Conservation (phyloP, 2,888 invertebrate genomes). For the Scrobipalpa atriplicella region DNA sequence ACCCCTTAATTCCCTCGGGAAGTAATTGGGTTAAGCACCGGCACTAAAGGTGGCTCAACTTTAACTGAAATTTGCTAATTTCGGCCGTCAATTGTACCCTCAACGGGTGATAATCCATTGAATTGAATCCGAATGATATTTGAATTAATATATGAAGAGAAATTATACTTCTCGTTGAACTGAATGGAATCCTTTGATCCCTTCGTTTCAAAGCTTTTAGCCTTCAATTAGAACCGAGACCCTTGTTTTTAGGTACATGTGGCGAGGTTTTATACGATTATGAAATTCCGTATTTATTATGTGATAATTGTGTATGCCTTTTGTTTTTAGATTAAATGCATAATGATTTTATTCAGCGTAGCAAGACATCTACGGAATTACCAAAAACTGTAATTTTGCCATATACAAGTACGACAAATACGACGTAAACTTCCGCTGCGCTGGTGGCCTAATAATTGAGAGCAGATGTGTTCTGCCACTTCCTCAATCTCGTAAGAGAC, state of each 20-base stretch:
- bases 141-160: not conserved
- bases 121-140: slow-evolving; percentile 9
- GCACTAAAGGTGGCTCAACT: slow-evolving; percentile 22
- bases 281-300: not conserved
- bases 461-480: too few relatives aligned
- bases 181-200: slow-evolving; percentile 15
- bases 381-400: too few relatives aligned
- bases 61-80: slow-evolving; percentile 22
- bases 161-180: slow-evolving; percentile 12
- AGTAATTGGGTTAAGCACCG: slow-evolving; percentile 26
- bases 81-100: slow-evolving; percentile 1
- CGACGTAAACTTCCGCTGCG: too few relatives aligned
- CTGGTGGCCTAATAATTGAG: too few relatives aligned
- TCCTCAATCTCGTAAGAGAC: too few relatives aligned
- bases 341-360: too few relatives aligned
- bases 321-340: too few relatives aligned
- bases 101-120: slow-evolving; percentile 16
- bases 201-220: slow-evolving; percentile 2
- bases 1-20: slow-evolving; percentile 15
- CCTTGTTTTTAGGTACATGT: not conserved
- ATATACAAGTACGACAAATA: too few relatives aligned
- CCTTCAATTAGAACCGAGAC: not conserved
- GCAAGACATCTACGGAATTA: too few relatives aligned
- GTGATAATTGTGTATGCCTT: too few relatives aligned
- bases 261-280: not conserved